Conservation (phyloP, 37 sponge, comb jelly and placozoan genomes). For the Hexactinellida sp. region DNA sequence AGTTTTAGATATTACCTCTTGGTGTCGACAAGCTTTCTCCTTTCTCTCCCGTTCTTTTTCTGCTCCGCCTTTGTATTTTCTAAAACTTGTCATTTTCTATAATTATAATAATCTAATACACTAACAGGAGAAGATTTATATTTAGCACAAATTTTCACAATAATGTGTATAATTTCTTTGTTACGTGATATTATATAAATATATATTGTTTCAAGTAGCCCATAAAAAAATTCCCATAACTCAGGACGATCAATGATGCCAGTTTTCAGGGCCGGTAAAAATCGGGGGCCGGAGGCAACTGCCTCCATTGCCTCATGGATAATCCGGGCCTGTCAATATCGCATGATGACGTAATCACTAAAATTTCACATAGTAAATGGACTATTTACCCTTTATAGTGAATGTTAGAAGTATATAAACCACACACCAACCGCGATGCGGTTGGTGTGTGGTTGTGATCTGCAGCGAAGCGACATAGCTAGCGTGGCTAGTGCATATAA, state of each 20-base stretch:
- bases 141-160: not conserved
- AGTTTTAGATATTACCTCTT: too few relatives aligned
- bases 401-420: too few relatives aligned
- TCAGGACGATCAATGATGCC: not conserved
- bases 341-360: too few relatives aligned
- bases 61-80: not conserved
- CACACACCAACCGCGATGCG: too few relatives aligned
- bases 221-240: not conserved
- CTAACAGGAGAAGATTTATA: not conserved
- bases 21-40: not conserved
- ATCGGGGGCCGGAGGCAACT: not conserved
- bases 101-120: not conserved
- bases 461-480: too few relatives aligned
- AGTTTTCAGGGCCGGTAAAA: not conserved
- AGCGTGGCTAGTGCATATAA: too few relatives aligned
- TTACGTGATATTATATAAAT: not conserved
- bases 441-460: too few relatives aligned
- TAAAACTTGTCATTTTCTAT: not conserved
- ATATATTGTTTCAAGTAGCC: not conserved
- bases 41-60: not conserved
- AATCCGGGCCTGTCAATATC: not conserved
- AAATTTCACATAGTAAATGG: too few relatives aligned
- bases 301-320: not conserved
- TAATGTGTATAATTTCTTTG: not conserved
- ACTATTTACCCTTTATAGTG: too few relatives aligned